Conservation (phyloP, 2,888 invertebrate species). For the Andrena trimmerana region DNA sequence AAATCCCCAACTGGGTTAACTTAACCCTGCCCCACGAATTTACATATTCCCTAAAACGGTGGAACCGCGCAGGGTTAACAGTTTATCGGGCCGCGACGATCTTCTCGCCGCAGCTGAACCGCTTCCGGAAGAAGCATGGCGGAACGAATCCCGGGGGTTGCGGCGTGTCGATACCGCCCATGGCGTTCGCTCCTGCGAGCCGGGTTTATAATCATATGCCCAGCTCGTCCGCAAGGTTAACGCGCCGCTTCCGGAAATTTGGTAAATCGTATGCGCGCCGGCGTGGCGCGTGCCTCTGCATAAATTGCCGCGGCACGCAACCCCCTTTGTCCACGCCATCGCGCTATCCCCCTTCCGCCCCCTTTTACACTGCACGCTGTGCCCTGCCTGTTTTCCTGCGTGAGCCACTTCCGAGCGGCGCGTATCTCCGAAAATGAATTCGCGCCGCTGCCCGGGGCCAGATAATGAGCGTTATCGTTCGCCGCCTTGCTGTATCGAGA, state of each 20-base stretch:
- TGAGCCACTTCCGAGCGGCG: constrained; percentile 13
- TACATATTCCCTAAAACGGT: neutral
- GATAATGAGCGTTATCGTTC: constrained; percentile 68
- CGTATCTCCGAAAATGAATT: constrained; percentile 61
- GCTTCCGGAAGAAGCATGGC: constrained; percentile 19
- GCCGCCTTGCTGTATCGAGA: constrained; percentile 40
- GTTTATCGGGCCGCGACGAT: constrained; percentile 35
- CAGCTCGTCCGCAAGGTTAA: constrained; percentile 59
- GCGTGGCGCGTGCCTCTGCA: constrained; percentile 78
- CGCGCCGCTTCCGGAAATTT: constrained; percentile 76
- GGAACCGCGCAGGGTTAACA: neutral
- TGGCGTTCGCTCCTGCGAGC: constrained; percentile 14
- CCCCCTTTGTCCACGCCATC: constrained; percentile 36
- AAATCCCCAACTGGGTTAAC: too few relatives aligned
- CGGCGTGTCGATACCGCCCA: constrained; percentile 34
- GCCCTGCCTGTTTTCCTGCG: constrained; percentile 10
- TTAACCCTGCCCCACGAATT: too few relatives aligned
- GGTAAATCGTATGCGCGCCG: constrained; percentile 75
- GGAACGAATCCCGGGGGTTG: constrained; percentile 28
- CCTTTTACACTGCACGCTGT: neutral
- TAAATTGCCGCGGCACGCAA: constrained; percentile 67
- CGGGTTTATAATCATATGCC: constrained; percentile 46
- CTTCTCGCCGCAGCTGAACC: constrained; percentile 31
- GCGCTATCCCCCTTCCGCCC: neutral
- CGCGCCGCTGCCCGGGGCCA: constrained; percentile 41